Percentiles rank a stretch among this genome's conserved stretches.
Evolutionary conservation across 2,888 invertebrate species (phyloP).

Genomic region (Troides aeacus): DNA sequence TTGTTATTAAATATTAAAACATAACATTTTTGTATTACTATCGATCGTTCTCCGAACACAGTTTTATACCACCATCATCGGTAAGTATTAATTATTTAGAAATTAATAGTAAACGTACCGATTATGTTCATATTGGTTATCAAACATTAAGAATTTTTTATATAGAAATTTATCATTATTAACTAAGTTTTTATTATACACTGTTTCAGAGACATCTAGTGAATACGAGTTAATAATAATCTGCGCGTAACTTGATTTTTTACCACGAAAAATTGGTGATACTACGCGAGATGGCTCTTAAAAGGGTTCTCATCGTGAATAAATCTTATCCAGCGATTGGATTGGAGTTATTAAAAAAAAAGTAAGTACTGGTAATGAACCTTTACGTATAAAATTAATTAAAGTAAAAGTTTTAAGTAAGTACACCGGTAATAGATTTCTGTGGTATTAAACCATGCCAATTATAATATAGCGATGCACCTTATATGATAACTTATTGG

Average conservation of each 20-base stretch:
- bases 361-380: conserved; percentile 48
- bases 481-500: too few species aligned
- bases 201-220: not conserved
- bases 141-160: not conserved
- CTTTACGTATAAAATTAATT: not conserved
- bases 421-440: not conserved
- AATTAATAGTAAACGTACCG: too few species aligned
- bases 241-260: too few species aligned
- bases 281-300: conserved; percentile 48
- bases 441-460: too few species aligned
- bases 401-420: not conserved
- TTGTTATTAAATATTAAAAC: not conserved
- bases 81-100: not conserved
- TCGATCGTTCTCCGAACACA: not conserved
- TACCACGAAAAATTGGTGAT: not conserved
- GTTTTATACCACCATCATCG: not conserved
- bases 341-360: conserved; percentile 55
- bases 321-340: conserved; percentile 58
- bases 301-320: conserved; percentile 59
- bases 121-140: too few species aligned
- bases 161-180: not conserved
- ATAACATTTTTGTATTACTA: not conserved
- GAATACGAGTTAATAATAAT: not conserved
- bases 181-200: not conserved
- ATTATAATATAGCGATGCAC: too few species aligned